Conservation (phyloP, 2,888 invertebrate genomes). For the Pyrrhosoma nymphula region DNA sequence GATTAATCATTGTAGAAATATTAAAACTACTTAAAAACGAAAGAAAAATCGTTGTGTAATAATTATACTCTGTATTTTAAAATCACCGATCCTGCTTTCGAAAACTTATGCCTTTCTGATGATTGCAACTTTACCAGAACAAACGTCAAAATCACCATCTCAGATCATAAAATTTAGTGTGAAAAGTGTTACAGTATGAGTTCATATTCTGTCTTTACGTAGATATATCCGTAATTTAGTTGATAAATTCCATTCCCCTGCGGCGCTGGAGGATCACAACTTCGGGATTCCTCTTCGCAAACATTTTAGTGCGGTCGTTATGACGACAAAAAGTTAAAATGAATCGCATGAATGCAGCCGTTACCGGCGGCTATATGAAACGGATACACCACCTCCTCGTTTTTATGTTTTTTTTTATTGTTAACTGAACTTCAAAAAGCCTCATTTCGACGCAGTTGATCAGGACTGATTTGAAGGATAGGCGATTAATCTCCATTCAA, state of each 20-base stretch:
- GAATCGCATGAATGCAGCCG: background rate
- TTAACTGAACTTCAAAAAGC: background rate
- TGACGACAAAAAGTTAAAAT: background rate
- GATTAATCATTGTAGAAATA: no score
- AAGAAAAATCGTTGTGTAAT: no score
- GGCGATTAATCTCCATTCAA: background rate
- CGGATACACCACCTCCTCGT: background rate
- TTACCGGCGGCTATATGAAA: background rate
- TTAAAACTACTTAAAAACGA: no score
- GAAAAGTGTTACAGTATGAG: no score
- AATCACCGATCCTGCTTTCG: no score
- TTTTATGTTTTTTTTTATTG: background rate
- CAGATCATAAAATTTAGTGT: no score
- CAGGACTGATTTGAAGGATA: background rate
- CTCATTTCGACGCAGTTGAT: background rate
- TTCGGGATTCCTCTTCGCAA: background rate
- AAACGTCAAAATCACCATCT: no score
- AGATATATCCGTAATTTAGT: no score
- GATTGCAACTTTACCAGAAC: no score
- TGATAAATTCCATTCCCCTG: background rate
- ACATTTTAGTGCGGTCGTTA: background rate
- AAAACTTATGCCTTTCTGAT: no score
- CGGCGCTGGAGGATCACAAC: background rate
- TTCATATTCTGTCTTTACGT: no score
- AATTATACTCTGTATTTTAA: no score